Percentiles rank a stretch among this genome's conserved stretches.
phyloP scores from a whole-genome alignment of 2,797 vertebrate genomes.

The Rhinophrynus dorsalis region DNA sequence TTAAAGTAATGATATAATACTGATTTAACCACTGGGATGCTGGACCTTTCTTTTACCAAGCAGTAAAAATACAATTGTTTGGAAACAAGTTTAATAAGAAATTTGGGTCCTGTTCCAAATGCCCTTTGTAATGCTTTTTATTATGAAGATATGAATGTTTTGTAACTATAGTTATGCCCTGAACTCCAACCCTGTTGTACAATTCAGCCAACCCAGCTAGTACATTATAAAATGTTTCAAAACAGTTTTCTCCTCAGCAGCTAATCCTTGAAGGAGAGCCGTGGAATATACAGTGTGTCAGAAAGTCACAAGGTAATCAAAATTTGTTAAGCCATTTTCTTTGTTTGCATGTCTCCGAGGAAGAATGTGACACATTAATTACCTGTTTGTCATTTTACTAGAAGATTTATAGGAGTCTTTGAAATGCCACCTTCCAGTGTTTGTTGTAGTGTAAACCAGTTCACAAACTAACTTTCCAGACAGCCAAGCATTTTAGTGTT shows the following conservation, averaged over 20 bases:
- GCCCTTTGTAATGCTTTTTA: slow-evolving; percentile 45
- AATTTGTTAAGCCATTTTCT: slow-evolving; percentile 9
- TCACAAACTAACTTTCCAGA: too few species aligned
- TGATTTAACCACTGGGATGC: too few species aligned
- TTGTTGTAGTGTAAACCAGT: background rate
- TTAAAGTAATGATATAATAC: too few species aligned
- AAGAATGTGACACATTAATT: slow-evolving; percentile 6
- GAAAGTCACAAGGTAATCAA: slow-evolving; percentile 38
- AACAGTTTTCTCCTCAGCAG: slow-evolving; percentile 20
- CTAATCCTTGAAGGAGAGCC: slow-evolving; percentile 8
- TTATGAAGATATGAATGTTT: slow-evolving; percentile 37
- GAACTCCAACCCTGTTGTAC: slow-evolving; percentile 34
- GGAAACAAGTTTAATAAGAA: slow-evolving; percentile 10
- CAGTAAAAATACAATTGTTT: background rate
- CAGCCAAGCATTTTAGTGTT: too few species aligned
- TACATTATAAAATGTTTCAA: slow-evolving; percentile 38
- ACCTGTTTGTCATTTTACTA: background rate
- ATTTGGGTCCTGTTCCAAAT: slow-evolving; percentile 33
- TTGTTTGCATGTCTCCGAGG: background rate
- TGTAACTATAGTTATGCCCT: slow-evolving; percentile 39
- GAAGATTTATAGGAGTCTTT: background rate
- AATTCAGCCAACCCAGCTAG: slow-evolving; percentile 22
- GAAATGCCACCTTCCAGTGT: too few species aligned
- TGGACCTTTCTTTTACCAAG: background rate
- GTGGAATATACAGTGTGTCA: background rate